Base-by-base conservation (phyloP, 2,888 invertebrate genomes). In the Beris chalybata region DNA sequence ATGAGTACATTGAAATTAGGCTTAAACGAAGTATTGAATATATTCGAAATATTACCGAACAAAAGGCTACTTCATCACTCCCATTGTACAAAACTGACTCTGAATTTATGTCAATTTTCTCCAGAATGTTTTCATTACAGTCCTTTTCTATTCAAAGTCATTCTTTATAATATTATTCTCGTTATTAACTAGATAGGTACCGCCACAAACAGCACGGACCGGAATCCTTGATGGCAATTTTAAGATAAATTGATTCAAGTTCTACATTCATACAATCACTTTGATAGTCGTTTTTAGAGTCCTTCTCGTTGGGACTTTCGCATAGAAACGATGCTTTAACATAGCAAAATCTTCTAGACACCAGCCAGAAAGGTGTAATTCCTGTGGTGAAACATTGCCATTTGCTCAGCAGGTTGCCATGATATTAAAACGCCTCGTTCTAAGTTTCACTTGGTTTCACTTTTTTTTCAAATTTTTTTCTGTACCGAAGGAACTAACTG, bases 311-410 rank as follows among this genome's bases (percentile, higher is more conserved):
- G 9, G 9, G n/a, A 44, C 44, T 44, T 44, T 44, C n/a, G n/a
- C 1, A 48, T 48, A 48, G 15, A 48, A 15, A 13, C 48, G n/a
- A 48, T 48, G 15, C 1, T 15, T 15, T 48, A 48, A 13, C 15
- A 13, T 6, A 48, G 48, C 5, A 4, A 13, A 48, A 15, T 15
- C n/a, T 15, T 48, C 13, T 22, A 22, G 22, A 22, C 22, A 38
- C 5, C 38, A 38, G 38, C 38, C 53, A 12, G 15, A 54, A 48
- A 64, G 64, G 64, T 64, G 64, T 56, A 48, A 56, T 55, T 32
- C 48, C 64, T 64, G 56, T 29, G 55, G 64, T 55, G 64, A 44
- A 64, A 32, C 55, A 64, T 44, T 56, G 64, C 48, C 48, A 54
- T 31, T 43, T 22, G 22, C 55, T 29, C 64, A 64, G 64, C 64